Evolutionary conservation across 2,888 invertebrate genomes (phyloP), one percentile per base, ranked within the genome.

Genomic region (Arctia plantaginis): DNA sequence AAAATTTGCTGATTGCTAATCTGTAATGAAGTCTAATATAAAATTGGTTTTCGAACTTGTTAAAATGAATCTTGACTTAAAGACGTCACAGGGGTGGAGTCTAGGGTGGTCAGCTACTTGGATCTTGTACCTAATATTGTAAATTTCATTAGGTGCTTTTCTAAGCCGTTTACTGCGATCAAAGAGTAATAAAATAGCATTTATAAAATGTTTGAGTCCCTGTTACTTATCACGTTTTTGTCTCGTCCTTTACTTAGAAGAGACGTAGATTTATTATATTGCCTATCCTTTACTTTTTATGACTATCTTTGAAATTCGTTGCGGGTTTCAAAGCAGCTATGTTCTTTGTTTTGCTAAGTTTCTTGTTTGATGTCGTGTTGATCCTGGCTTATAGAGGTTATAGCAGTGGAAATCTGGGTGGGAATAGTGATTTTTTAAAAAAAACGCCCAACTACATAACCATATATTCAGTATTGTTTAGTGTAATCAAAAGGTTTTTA

Each of bases 401-500:
- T 4, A 30, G 30, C 18, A 30, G 15, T 15, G 15, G 15, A 55
- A 27, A 15, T 62, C 18, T 30, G 30, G 15, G 18, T 30, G 62
- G 62, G 8, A 62, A 30, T 15, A 30, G 18, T n/a, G 27, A 15
- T 4, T 13, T n/a, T 59, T 10, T 27, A 15, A 27, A 27, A 27
- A 59, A 47, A 47, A 47, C 27, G 13, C 6, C 59, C 12, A 55
- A 59, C 27, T 27, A 51, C 47, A 68, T 66, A 15, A 73, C 62
- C 44, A 78, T 77, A 72, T 44, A 72, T 74, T 71, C 68, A 67
- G 75, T 66, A 74, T 30, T 79, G 80, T 82, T 80, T 72, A 72
- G 51, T 79, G 47, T 79, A 76, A 86, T 85, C 78, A 79, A 82
- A 83, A 79, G 82, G 77, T 73, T 66, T 72, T 66, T 69, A 30